A percentile compares a stretch with the other conserved stretches of the same genome.
Conservation (phyloP, 2,797 vertebrate species). For the Poecilia picta region DNA sequence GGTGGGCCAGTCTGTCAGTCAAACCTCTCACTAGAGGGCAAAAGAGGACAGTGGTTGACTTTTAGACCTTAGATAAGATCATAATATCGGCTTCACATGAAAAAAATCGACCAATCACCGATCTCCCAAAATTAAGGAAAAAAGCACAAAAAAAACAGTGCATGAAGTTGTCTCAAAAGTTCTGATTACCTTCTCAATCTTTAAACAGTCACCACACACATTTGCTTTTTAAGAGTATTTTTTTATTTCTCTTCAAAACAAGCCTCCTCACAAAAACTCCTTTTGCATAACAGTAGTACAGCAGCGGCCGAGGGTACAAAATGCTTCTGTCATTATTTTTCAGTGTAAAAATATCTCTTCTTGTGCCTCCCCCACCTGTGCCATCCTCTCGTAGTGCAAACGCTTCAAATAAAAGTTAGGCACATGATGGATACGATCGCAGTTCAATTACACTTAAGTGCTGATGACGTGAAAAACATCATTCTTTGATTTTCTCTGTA, state of each 20-base stretch:
- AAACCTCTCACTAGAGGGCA: too few relatives aligned
- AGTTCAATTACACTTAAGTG: constrained; percentile 69
- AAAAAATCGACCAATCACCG: too few relatives aligned
- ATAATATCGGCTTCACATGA: too few relatives aligned
- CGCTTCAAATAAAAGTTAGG: constrained; percentile 75
- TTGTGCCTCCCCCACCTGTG: constrained; percentile 55
- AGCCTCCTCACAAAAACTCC: constrained; percentile 50
- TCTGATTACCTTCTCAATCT: not conserved
- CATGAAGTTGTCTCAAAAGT: not conserved
- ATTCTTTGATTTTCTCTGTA: constrained; percentile 7
- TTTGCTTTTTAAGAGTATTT: constrained; percentile 40
- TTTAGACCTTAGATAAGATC: too few relatives aligned
- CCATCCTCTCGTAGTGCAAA: constrained; percentile 78
- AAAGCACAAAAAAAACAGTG: too few relatives aligned
- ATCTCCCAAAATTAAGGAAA: too few relatives aligned
- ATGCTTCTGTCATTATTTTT: constrained; percentile 41
- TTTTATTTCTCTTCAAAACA: constrained; percentile 67
- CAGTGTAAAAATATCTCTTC: constrained; percentile 78
- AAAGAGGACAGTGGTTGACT: too few relatives aligned
- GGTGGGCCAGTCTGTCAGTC: too few relatives aligned
- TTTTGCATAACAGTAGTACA: constrained; percentile 79
- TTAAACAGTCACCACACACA: not conserved
- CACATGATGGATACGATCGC: constrained; percentile 70
- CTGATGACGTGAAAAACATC: constrained; percentile 43
- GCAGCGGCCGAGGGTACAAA: constrained; percentile 72